A percentile compares a stretch with the other conserved stretches of the same genome.
Conservation (phyloP, 2,113 vertebrate genomes). For the Pagrus major region DNA sequence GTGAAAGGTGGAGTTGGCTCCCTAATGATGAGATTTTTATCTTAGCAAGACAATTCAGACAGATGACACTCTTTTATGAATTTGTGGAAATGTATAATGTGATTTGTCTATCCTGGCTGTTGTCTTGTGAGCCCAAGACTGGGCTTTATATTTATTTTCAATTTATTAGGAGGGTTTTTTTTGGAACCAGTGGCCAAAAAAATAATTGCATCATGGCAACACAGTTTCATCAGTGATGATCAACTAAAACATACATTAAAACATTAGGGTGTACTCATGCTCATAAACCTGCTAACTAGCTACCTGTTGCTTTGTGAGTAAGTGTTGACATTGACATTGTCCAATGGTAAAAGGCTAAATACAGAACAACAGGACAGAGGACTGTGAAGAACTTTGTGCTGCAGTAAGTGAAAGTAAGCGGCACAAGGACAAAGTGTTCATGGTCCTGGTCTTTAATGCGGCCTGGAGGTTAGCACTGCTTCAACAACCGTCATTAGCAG, state of each 20-base stretch:
- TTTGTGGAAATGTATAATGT: too few species aligned
- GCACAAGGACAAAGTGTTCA: background rate
- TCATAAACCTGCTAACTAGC: background rate
- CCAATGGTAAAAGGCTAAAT: background rate
- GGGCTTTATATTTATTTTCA: too few species aligned
- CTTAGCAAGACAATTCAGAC: too few species aligned
- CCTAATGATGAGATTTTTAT: too few species aligned
- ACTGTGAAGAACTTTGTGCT: background rate
- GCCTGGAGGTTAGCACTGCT: slow-evolving; percentile 7
- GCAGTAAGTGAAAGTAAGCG: background rate
- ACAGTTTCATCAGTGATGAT: background rate
- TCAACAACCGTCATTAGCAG: slow-evolving; percentile 9
- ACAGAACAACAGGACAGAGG: background rate
- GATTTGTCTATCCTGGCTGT: too few species aligned
- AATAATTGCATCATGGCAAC: background rate
- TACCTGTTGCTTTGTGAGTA: background rate
- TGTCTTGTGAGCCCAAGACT: too few species aligned
- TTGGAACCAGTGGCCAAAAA: background rate
- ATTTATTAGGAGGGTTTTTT: background rate
- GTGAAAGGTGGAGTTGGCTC: too few species aligned
- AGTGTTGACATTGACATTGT: background rate
- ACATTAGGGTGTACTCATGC: background rate
- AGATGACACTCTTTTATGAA: too few species aligned
- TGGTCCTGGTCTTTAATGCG: slow-evolving; percentile 2
- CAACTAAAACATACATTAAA: background rate